Evolutionary conservation across 2,797 vertebrate species (phyloP), one percentile per base, ranked within the genome.

Genomic region (Pantherophis alleghaniensis): DNA sequence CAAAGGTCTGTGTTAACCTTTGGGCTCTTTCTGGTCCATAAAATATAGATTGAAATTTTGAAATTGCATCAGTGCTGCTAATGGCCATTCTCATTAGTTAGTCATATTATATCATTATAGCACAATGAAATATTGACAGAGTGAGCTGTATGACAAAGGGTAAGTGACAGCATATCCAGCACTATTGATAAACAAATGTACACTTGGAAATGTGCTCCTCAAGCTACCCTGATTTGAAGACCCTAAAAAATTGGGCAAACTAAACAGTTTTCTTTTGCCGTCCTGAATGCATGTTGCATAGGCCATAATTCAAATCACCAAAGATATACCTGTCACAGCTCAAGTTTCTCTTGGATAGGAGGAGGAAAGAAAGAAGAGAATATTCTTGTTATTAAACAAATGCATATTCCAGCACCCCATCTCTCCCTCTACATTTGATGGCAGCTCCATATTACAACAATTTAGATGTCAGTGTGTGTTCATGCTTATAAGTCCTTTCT

Each of bases 51-150:
- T 98, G 97, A 95, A 96, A 98, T 98, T 98, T 98, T 98, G 97
- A 97, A 98, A 98, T 98, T 97, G 97, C 97, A 98, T 98, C 96
- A 97, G 95, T 94, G 97, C 96, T 97, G 95, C 97, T 98, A 98
- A 98, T 98, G 98, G 97, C 95, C 92, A 97, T 98, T 98, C 98
- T 98, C 98, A 97, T 98, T 98, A 98, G 98, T 98, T 97, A 96
- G 96, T 97, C 94, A 95, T 97, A 97, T 97, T 97, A 97, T 97
- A 97, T 97, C 97, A 98, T 97, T 97, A 97, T 97, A 96, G 97
- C 97, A 96, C 97, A 98, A 98, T 98, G 97, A 99, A 99, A 99
- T 99, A 99, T 98, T 98, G 98, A 99, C 98, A 98, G 96, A 97
- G 98, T 98, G 96, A 97, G 97, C 94, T 97, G 95, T 94, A 93